Base-by-base conservation (phyloP, 2,113 vertebrate genomes). In the Lepus timidus region DNA sequence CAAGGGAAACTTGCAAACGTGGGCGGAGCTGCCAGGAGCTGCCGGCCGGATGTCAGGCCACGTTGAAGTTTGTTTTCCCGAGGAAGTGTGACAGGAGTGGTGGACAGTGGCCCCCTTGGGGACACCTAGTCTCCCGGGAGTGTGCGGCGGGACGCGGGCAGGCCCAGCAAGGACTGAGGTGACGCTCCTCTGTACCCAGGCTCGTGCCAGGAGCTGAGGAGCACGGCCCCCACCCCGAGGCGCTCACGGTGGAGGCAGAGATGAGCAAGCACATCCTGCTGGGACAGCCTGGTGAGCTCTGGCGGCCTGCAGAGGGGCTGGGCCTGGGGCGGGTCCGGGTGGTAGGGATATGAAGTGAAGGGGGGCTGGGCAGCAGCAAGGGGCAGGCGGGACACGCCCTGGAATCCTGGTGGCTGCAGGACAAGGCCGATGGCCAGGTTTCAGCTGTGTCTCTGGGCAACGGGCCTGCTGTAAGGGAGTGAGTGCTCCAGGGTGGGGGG, bases 1-100 rank as follows among this genome's bases (percentile, higher is more conserved):
- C 96, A 98, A 90, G 39, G 96, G 91, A 96, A 81, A 82, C 97
- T 97, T 97, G 97, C 85, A 97, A 90, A 97, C 80, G 85, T 17
- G 95, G 98, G 97, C 97, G 62, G 86, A 14, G 61, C 90, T 88
- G 95, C 93, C 90, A 91, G 96, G 62, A 82, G 76, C 58, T 52
- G 84, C 67, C 39, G 1, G 94, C 78, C 14, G 49, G 94, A 94
- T 95, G 79, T 86, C 93, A 82, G 85, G 65, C 75, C n/a, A 92
- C 39, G 39, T 90, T 0, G 2, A 12, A 85, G 84, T 96, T 82
- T 88, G 74, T 95, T 96, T 86, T 96, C 88, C 52, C 0, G 80
- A 95, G 44, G 95, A 94, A 97, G 95, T 6, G 27, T 70, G 36
- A 88, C 49, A 76, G 93, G 85, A 95, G 27, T 67, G 80, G 17